These are phyloP conservation scores for Ploceus nigricollis DNA, from an alignment of 2,113 vertebrate species.

Conservation along the genomic window DNA sequence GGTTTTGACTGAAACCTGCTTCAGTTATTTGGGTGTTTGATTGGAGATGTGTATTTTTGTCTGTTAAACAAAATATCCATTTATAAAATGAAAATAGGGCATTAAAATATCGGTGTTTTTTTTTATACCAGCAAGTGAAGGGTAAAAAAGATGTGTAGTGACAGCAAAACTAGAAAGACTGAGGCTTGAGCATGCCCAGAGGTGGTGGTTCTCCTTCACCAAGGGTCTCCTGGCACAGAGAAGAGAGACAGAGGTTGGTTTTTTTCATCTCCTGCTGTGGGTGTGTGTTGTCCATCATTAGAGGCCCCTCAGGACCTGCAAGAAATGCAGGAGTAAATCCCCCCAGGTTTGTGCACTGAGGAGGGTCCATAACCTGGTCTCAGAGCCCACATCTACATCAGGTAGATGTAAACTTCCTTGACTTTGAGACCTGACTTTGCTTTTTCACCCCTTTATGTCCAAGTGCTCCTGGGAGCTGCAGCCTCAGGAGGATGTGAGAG, in stretches of 20 bases:
- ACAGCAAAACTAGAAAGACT: not conserved
- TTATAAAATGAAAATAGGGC: not conserved
- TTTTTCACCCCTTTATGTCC: not conserved
- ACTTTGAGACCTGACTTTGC: not conserved
- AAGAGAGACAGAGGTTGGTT: not conserved
- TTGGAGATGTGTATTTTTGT: not conserved
- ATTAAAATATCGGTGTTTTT: not conserved
- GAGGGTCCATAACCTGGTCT: not conserved
- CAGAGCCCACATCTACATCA: not conserved
- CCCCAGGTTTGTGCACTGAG: not conserved
- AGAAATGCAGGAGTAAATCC: not conserved
- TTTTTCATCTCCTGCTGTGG: not conserved
- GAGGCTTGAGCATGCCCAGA: not conserved
- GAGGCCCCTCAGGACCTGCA: not conserved
- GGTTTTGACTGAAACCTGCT: not conserved
- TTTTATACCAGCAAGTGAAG: not conserved
- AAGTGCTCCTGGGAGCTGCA: not conserved
- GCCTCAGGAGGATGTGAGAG: not conserved
- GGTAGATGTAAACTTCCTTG: not conserved
- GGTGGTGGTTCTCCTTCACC: accelerated
- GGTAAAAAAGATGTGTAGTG: not conserved
- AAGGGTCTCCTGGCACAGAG: accelerated
- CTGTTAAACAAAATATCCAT: not conserved
- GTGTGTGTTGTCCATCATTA: not conserved
- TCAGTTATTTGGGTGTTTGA: not conserved